Evolutionary conservation across 2,888 invertebrate species (phyloP).

Genomic region (Neoscelio sp.): DNA sequence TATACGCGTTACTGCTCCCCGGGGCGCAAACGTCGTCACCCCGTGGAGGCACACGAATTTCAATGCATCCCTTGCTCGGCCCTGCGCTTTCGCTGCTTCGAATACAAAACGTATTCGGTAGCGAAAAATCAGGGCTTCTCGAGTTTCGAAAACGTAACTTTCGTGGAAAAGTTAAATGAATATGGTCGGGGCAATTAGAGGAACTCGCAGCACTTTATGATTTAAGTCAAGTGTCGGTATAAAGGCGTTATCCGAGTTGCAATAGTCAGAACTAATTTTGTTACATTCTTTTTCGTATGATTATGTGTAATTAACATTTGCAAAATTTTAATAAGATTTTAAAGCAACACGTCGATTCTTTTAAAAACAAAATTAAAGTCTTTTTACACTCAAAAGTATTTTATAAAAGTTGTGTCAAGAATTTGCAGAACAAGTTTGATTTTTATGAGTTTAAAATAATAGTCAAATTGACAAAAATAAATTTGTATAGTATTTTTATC

Average conservation of each 20-base stretch:
- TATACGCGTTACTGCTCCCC: slow-evolving; percentile 77
- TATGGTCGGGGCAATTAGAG: slow-evolving; percentile 34
- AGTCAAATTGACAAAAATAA: too few relatives aligned
- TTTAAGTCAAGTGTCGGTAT: slow-evolving; percentile 25
- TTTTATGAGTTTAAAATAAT: too few relatives aligned
- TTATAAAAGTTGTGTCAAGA: too few relatives aligned
- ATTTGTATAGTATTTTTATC: too few relatives aligned
- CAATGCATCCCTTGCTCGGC: slow-evolving; percentile 70
- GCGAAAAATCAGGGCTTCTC: slow-evolving; percentile 20
- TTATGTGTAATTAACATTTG: too few relatives aligned
- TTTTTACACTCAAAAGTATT: too few relatives aligned
- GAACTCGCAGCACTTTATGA: slow-evolving; percentile 13
- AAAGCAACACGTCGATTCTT: too few relatives aligned
- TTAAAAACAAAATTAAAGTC: too few relatives aligned
- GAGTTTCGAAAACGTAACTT: slow-evolving; percentile 21
- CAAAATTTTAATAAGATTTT: too few relatives aligned
- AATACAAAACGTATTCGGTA: slow-evolving; percentile 37
- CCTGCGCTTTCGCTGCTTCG: slow-evolving; percentile 36
- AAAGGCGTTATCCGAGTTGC: neutral
- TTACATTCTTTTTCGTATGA: too few relatives aligned
- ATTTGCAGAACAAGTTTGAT: too few relatives aligned
- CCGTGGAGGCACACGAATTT: slow-evolving; percentile 79
- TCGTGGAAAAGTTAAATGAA: slow-evolving; percentile 48
- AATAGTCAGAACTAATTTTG: too few relatives aligned
- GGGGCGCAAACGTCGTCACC: slow-evolving; percentile 81